Evolutionary conservation across 2,113 vertebrate genomes (phyloP).

Genomic region (Setophaga kirtlandii): DNA sequence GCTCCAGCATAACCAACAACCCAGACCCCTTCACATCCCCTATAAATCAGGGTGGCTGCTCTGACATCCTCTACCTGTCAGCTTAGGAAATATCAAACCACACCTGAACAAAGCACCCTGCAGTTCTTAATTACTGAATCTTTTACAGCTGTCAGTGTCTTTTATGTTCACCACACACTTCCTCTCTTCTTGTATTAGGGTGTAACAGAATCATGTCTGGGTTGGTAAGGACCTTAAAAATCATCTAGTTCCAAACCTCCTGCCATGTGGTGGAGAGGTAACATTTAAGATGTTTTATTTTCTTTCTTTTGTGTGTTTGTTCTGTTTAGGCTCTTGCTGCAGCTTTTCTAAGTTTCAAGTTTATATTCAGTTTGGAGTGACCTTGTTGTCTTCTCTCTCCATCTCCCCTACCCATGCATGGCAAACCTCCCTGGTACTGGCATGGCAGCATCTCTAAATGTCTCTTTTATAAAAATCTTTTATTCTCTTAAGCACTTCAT

Average conservation of each 20-base stretch:
- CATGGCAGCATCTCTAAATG: constrained; percentile 8
- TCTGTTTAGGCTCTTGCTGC: neutral
- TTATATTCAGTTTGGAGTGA: neutral
- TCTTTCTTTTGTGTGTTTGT: neutral
- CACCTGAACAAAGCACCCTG: neutral
- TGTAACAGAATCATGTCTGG: neutral
- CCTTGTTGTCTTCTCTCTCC: neutral
- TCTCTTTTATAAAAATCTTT: constrained; percentile 34
- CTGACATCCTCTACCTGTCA: neutral
- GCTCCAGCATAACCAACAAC: neutral
- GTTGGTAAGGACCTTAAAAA: neutral
- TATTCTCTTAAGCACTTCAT: neutral
- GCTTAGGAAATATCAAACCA: neutral
- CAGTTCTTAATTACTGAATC: neutral
- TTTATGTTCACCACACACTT: neutral
- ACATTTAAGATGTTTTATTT: neutral
- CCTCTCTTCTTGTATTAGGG: neutral
- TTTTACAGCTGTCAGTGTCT: neutral
- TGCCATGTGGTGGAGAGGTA: neutral
- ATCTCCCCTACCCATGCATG: neutral
- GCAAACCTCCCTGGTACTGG: neutral
- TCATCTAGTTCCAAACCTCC: neutral
- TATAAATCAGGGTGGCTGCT: neutral
- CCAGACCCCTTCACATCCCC: neutral
- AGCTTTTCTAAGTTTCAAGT: neutral